phyloP scores from a whole-genome alignment of 2,888 invertebrate species.

The Ophioninae sp. region DNA sequence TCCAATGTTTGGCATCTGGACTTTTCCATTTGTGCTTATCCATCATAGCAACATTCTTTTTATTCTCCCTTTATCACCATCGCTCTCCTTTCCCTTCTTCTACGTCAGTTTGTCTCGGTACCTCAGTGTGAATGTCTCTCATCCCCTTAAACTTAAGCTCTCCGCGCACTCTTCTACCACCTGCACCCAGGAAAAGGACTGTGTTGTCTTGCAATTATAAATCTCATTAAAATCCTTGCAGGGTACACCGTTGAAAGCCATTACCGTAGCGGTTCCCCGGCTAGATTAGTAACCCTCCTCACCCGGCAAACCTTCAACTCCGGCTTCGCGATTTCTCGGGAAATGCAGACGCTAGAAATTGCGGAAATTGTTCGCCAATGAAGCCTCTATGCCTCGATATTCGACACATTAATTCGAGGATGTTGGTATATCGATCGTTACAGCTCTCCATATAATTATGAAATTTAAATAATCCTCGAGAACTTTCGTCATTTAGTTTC shows the following conservation, averaged over 20 bases:
- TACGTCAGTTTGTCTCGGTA: conserved; percentile 7
- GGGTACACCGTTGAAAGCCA: conserved; percentile 71
- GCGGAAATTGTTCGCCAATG: conserved; percentile 16
- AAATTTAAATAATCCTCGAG: background rate
- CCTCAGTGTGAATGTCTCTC: conserved; percentile 13
- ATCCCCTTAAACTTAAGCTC: conserved; percentile 29
- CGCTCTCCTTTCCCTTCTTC: background rate
- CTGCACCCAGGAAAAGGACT: conserved; percentile 43
- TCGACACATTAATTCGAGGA: conserved; percentile 3
- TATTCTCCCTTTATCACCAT: background rate
- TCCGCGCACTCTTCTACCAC: conserved; percentile 20
- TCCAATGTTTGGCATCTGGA: background rate
- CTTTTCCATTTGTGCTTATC: conserved; percentile 3
- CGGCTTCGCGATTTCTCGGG: conserved; percentile 27
- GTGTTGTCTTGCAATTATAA: conserved; percentile 75
- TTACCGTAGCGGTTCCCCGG: conserved; percentile 69
- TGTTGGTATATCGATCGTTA: background rate
- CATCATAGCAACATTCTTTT: background rate
- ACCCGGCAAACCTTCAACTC: conserved; percentile 33
- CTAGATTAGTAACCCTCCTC: conserved; percentile 58
- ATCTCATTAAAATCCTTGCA: conserved; percentile 78
- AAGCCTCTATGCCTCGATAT: background rate
- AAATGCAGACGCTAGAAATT: background rate
- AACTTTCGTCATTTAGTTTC: background rate
- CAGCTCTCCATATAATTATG: background rate